Evolutionary conservation across 2,113 vertebrate genomes (phyloP), one percentile per base, ranked within the genome.

Genomic region (Noctilio leporinus): DNA sequence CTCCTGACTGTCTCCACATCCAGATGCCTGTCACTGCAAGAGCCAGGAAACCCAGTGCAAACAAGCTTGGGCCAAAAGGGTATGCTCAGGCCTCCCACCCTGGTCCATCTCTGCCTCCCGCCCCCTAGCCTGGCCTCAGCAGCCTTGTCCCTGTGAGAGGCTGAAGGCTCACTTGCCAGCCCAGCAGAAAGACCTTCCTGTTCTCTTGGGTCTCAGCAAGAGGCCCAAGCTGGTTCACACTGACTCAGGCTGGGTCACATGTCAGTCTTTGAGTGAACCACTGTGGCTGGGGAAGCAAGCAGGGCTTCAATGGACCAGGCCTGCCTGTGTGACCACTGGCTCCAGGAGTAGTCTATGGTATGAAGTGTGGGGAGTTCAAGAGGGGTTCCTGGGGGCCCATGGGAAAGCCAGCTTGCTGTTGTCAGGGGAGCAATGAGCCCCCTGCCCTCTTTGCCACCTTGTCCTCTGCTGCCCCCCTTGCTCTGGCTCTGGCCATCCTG

Each of bases 341-440:
- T 20, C 47, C 8, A 16, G 26, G 6, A 0, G 4, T 30, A 22
- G 5, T 57, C 59, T 59, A 4, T 3, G 20, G 4, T 57, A 12
- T 73, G 62, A 80, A 62, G n/a, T 2, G 4, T 2, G 20, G 26
- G 33, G 45, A 80, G 3, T 22, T 0, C 0, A 7, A 38, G 1
- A 1, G 10, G 49, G 22, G 55, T 28, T 17, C 3, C 2, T 30
- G 9, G 6, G n/a, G 11, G 2, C 24, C 40, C 43, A 19, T 43
- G 24, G 33, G 53, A 65, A 67, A 73, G 28, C 35, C 9, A 43
- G 45, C 2, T 35, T 62, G 22, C 75, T 59, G 0, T 49, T 65
- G 5, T 4, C 2, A 5, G 30, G 72, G 47, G 9, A 53, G 62
- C 53, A 51, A 75, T 14, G 38, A 28, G 35, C 0, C 10, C 45